phyloP scores from a whole-genome alignment of 2,113 vertebrate species.

The Caretta caretta region DNA sequence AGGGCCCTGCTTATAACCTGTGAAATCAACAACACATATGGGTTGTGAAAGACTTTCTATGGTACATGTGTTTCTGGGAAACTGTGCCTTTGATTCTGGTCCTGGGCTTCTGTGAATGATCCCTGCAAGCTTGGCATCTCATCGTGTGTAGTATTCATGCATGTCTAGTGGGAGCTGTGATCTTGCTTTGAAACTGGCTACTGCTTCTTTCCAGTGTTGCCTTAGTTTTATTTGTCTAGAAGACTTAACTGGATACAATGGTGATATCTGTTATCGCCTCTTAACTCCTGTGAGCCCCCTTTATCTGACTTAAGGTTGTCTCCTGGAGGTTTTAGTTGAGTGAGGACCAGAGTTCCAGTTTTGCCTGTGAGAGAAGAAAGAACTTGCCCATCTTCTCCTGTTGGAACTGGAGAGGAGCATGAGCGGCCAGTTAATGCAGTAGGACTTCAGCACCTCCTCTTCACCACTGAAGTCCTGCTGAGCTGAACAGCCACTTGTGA shows the following conservation, averaged over 20 bases:
- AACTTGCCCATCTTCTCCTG: background rate
- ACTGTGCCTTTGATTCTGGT: background rate
- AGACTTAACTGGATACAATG: too few species aligned
- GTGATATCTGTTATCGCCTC: too few species aligned
- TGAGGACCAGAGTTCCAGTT: background rate
- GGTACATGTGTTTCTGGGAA: background rate
- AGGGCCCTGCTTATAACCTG: too few species aligned
- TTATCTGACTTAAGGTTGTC: too few species aligned
- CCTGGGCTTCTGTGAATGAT: background rate
- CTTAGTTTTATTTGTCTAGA: too few species aligned
- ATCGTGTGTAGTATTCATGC: accelerated
- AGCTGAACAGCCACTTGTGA: background rate
- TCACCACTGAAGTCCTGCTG: background rate
- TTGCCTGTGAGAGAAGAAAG: background rate
- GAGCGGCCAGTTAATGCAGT: too few species aligned
- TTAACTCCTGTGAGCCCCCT: too few species aligned
- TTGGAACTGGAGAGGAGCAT: background rate
- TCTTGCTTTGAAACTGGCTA: accelerated
- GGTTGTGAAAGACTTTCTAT: background rate
- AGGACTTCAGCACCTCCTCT: background rate
- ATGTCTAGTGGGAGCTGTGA: too few species aligned
- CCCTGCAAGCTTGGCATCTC: background rate
- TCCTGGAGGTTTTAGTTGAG: too few species aligned
- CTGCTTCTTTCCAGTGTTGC: background rate
- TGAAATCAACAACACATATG: too few species aligned